Conservation (phyloP, 1,140 invertebrate genomes). For the Formica exsecta region DNA sequence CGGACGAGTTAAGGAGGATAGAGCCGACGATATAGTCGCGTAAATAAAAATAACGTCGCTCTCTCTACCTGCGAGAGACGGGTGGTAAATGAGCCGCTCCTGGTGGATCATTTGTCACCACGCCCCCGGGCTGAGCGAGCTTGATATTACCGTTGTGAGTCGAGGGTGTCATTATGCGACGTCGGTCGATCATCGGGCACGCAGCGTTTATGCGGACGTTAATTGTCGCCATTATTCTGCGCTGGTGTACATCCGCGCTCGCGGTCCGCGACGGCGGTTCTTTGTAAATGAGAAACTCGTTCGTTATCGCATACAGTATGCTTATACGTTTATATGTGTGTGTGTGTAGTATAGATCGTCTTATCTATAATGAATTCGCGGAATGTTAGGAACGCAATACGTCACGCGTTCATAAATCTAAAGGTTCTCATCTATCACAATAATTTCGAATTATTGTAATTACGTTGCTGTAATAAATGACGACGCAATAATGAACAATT, state of each 20-base stretch:
- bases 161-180: slow-evolving; percentile 59
- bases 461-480: slow-evolving; percentile 27
- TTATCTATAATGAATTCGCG: background rate
- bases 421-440: slow-evolving; percentile 16
- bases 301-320: background rate
- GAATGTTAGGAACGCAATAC: background rate
- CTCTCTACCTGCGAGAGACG: slow-evolving; percentile 32
- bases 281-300: background rate
- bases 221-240: slow-evolving; percentile 58
- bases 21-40: background rate
- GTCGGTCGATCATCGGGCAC: slow-evolving; percentile 50
- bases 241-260: background rate
- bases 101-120: slow-evolving; percentile 52
- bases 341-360: background rate
- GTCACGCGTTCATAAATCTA: background rate
- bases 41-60: slow-evolving; percentile 65
- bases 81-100: slow-evolving; percentile 47
- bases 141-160: slow-evolving; percentile 54
- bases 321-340: background rate
- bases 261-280: background rate
- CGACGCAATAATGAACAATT: slow-evolving; percentile 29
- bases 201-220: slow-evolving; percentile 52
- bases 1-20: slow-evolving; percentile 42
- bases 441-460: slow-evolving; percentile 36
- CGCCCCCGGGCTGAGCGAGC: slow-evolving; percentile 26